These are phyloP conservation scores for Nanorana parkeri DNA, from an alignment of 2,113 vertebrate species.

Conservation along the genomic window DNA sequence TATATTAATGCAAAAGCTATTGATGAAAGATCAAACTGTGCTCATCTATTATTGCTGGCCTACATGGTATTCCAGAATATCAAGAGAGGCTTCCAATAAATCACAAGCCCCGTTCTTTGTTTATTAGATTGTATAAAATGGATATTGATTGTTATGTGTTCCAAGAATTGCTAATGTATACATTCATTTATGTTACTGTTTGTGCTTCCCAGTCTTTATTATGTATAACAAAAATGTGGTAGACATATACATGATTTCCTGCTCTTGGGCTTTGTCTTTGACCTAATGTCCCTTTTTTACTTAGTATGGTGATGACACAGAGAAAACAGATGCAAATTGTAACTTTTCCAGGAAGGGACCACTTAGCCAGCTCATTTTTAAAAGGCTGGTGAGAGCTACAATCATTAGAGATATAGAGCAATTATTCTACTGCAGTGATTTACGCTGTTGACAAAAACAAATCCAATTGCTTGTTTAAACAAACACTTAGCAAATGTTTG, in stretches of 20 bases:
- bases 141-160: slow-evolving; percentile 25
- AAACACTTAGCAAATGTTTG: not conserved
- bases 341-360: not conserved
- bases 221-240: not conserved
- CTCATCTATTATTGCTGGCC: not conserved
- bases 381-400: not conserved
- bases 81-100: slow-evolving; percentile 14
- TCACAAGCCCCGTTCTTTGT: not conserved
- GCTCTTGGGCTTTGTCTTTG: not conserved
- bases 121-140: slow-evolving; percentile 47
- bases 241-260: not conserved
- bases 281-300: slow-evolving; percentile 10
- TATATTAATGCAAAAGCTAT: not conserved
- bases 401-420: not conserved
- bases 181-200: not conserved
- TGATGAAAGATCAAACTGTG: not conserved
- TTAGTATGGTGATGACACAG: not conserved
- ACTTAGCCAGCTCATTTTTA: not conserved
- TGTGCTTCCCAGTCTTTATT: not conserved
- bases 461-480: not conserved
- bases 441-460: not conserved
- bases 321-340: not conserved
- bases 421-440: not conserved
- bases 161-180: slow-evolving; percentile 12
- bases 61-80: slow-evolving; percentile 26